Conservation (phyloP, 2,797 vertebrate genomes). For the Threskiornis aethiopicus region DNA sequence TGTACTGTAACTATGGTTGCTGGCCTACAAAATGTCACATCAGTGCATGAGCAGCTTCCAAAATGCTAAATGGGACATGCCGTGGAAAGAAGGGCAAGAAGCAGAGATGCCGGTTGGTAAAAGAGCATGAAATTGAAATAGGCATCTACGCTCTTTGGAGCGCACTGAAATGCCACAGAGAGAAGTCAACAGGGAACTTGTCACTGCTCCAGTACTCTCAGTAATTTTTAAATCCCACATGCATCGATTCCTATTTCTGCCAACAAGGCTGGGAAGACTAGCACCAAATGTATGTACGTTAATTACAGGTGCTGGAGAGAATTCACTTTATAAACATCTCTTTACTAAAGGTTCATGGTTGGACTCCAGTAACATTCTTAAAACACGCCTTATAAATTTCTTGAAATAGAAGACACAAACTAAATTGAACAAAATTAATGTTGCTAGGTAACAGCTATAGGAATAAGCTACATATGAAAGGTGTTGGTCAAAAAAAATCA, state of each 20-base stretch:
- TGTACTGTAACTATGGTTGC: background rate
- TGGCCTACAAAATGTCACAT: background rate
- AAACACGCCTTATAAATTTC: background rate
- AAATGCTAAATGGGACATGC: background rate
- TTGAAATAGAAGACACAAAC: slow-evolving; percentile 7
- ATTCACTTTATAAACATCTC: background rate
- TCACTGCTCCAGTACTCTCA: background rate
- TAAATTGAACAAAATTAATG: slow-evolving; percentile 22
- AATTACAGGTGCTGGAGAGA: background rate
- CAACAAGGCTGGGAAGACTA: background rate
- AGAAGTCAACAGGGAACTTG: background rate
- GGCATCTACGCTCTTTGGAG: background rate
- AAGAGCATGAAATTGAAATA: background rate
- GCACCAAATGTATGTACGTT: background rate
- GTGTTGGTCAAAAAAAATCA: background rate
- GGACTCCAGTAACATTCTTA: background rate
- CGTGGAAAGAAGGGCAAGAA: background rate
- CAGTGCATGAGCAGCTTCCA: background rate
- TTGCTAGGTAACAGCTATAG: slow-evolving; percentile 44
- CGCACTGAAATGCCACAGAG: background rate
- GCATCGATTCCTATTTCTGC: background rate
- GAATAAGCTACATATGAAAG: background rate
- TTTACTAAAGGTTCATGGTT: background rate
- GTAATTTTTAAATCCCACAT: background rate
- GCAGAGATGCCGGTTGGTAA: background rate